Conservation (phyloP, 1,140 invertebrate genomes). For the Alviniconcha marisindica region DNA sequence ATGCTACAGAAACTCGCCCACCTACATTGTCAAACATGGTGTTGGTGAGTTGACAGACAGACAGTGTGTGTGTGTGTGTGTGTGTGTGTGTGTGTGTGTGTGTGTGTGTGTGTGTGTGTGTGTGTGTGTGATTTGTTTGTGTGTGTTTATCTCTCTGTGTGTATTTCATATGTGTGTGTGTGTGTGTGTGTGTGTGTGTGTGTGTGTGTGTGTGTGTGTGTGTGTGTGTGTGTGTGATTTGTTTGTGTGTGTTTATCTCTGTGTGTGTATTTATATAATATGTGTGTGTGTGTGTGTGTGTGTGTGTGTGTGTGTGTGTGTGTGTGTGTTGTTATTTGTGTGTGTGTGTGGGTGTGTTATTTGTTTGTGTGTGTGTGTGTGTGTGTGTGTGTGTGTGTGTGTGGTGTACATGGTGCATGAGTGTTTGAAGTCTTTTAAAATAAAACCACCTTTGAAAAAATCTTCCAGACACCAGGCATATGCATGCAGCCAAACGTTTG, state of each 20-base stretch:
- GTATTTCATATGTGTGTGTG: neutral
- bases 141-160: neutral
- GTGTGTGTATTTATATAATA: neutral
- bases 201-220: neutral
- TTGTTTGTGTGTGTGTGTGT: too few relatives aligned
- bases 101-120: neutral
- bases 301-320: neutral
- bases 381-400: too few relatives aligned
- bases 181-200: neutral
- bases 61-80: neutral
- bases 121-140: neutral
- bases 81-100: neutral
- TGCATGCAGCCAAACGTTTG: too few relatives aligned
- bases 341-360: too few relatives aligned
- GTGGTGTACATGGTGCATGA: too few relatives aligned
- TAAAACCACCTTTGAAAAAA: too few relatives aligned
- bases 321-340: neutral
- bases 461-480: too few relatives aligned
- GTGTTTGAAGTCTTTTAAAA: too few relatives aligned
- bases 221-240: constrained; percentile 3
- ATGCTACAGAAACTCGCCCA: neutral
- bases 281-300: neutral
- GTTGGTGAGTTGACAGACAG: neutral
- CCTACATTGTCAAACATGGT: neutral
- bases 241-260: neutral